Base-by-base conservation (phyloP, 1,140 invertebrate species). In the Vanessa atalanta region DNA sequence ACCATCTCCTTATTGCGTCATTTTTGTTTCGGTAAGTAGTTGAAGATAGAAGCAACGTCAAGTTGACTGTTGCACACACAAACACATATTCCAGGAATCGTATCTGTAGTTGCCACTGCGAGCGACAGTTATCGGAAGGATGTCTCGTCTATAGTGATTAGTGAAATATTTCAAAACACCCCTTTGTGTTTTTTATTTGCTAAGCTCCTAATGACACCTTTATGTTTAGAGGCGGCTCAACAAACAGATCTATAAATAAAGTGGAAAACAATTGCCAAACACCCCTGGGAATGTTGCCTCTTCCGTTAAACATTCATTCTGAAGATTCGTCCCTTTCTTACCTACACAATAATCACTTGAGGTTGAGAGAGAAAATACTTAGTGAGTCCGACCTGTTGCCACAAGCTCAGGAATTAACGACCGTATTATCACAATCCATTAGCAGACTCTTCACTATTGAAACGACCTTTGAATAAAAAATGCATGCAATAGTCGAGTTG, bases 121-220 rank as follows among this genome's bases (percentile, higher is more conserved):
- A 51, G 13, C 12, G 48, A 14, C 48, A 14, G 48, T 51, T 51
- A 51, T 14, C 48, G n/a, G n/a, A 51, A 51, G 48, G n/a, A 51
- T 1, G n/a, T 6, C 13, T n/a, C 12, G 2, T n/a, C 5, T 43
- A 0, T 43, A 43, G 48, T 6, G n/a, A 51, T 51, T 51, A 51
- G 53, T 55, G 16, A 55, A 55, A 55, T 55, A 20, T 11, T 50
- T 50, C 12, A 50, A 50, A 50, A 50, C 13, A 50, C 48, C 15
- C 37, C 8, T 9, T 8, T 43, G 37, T 43, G 13, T 55, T 55
- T 13, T 55, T 53, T 55, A 48, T 67, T 67, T 55, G 48, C 50
- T 12, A 47, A 51, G 31, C 26, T 23, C 55, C 55, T 53, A 67
- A 67, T 47, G 50, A 67, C 50, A 43, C 14, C 31, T 55, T 66